Conservation (phyloP, 2,113 vertebrate genomes). For the Protobothrops flavoviridis region DNA sequence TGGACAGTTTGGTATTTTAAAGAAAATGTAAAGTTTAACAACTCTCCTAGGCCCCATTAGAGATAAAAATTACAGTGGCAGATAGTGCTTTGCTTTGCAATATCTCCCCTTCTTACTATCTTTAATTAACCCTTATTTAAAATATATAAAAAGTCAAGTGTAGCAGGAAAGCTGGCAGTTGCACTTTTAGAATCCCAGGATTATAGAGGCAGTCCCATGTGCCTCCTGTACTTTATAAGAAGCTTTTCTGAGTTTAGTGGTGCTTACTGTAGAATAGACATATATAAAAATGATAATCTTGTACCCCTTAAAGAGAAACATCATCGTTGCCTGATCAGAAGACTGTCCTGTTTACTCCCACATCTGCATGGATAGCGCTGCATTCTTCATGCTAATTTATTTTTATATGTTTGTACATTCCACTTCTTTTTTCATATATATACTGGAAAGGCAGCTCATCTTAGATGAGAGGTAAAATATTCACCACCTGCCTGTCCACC, state of each 20-base stretch:
- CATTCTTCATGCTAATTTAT: background rate
- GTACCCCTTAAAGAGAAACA: background rate
- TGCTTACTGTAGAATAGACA: background rate
- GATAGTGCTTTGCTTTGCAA: background rate
- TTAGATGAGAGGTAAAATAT: background rate
- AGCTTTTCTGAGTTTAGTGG: background rate
- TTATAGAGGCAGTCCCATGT: background rate
- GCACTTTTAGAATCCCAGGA: background rate
- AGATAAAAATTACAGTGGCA: background rate
- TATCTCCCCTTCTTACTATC: background rate
- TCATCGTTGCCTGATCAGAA: background rate
- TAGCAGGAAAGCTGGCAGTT: background rate
- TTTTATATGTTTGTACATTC: background rate
- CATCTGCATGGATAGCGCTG: background rate
- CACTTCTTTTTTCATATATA: background rate
- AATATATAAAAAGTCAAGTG: background rate
- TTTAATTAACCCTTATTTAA: background rate
- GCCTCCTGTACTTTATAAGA: background rate
- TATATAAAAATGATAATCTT: background rate
- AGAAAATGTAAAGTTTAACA: background rate
- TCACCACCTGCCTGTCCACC: background rate
- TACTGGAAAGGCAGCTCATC: background rate
- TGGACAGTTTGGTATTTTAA: background rate
- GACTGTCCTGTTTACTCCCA: background rate
- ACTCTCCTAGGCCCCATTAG: background rate